Base-by-base conservation (phyloP, 2,113 vertebrate genomes). In the Pollachius pollachius region DNA sequence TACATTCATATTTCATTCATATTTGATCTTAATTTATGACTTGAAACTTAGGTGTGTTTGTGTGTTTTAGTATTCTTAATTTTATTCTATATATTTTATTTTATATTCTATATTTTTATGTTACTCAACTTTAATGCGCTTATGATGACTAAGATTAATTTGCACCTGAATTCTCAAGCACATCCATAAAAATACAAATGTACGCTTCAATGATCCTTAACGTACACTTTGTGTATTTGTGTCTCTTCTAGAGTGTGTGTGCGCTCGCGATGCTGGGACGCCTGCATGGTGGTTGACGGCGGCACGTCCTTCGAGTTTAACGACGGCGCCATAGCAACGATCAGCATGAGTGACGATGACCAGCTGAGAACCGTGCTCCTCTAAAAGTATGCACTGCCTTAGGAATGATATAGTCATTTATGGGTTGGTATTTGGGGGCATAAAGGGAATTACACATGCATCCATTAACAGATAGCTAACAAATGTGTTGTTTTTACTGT, bases 251-350 rank as follows among this genome's bases (percentile, higher is more conserved):
- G 97, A 84, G 93, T 99, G 75, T 95, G 91, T 18, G 94, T 99
- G 9, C 95, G 96, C 16, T 98, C 97, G 0, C 94, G 97, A 5
- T 99, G 97, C 57, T 99, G 97, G 97, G 96, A 99, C 21, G 97
- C 97, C 1, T 98, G 97, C 78, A 98, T 99, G 97, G 97, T 99
- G 84, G 92, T 99, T 8, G 97, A 99, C 54, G 96, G 97, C 25
- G 97, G 97, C 75, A 97, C 94, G 3, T 99, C 96, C 4, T 99
- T 99, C 61, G 96, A 99, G 77, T 99, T 99, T 81, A 99, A 99
- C 37, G 97, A 99, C 16, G 97, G 97, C 6, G 97, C 97, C 2
- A 95, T 98, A 67, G 96, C 96, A 52, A 97, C 96, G 0, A 94
- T 99, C 89, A 79, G 86, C 84, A 93, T 96, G 58, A 89, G 91